Evolutionary conservation across 2,113 vertebrate species (phyloP).

Genomic region (Catharus bicknelli): DNA sequence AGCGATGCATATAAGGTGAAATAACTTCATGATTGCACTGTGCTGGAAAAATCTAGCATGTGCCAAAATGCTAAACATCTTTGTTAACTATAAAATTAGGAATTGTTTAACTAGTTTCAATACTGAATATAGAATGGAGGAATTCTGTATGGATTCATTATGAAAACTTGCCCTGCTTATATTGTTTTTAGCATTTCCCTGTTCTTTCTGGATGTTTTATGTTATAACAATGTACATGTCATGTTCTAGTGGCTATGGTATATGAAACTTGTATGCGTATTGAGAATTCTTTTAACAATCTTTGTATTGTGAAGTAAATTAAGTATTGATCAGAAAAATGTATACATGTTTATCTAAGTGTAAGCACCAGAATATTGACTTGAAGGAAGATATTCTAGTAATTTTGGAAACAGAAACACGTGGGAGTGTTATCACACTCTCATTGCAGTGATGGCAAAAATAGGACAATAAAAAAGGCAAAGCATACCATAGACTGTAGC

Average conservation of each 20-base stretch:
- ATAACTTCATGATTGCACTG: neutral
- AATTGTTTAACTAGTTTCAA: neutral
- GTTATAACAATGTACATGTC: neutral
- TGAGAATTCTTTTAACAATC: neutral
- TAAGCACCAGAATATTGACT: neutral
- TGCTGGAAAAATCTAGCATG: neutral
- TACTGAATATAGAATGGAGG: neutral
- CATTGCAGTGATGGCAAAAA: neutral
- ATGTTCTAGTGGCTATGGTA: neutral
- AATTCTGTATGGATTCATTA: neutral
- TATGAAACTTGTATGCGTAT: neutral
- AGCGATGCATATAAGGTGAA: neutral
- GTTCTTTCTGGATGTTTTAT: neutral
- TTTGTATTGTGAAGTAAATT: neutral
- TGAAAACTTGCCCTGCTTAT: neutral
- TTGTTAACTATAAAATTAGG: neutral
- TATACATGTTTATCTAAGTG: neutral
- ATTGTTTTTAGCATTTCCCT: neutral
- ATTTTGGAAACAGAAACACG: neutral
- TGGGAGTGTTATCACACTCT: neutral
- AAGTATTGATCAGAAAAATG: neutral
- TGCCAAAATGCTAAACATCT: neutral
- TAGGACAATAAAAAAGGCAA: neutral
- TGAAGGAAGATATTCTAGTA: neutral
- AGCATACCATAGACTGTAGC: neutral